Percentiles rank a stretch among this genome's conserved stretches.
phyloP scores from a whole-genome alignment of 2,113 vertebrate species.

The Amia ocellicauda region DNA sequence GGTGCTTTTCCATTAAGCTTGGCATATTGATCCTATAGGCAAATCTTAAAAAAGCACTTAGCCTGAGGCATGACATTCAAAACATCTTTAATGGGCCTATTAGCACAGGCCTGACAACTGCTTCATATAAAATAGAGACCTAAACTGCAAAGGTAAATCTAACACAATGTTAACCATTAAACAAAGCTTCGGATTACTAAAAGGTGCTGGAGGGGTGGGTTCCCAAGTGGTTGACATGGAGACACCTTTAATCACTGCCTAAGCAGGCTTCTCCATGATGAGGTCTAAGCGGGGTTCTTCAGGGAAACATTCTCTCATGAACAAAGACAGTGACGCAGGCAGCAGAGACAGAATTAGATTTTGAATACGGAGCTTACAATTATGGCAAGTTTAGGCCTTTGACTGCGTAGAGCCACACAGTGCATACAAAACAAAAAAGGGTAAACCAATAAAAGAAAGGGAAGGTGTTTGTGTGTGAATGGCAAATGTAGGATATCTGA shows the following conservation, averaged over 20 bases:
- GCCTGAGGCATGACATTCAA: background rate
- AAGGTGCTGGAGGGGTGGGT: background rate
- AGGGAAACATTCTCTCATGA: constrained; percentile 9
- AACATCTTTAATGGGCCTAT: background rate
- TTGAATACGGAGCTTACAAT: constrained; percentile 9
- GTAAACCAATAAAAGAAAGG: constrained; percentile 5
- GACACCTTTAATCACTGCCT: background rate
- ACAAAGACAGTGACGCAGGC: constrained; percentile 23
- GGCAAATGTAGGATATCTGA: constrained; percentile 14
- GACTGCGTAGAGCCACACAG: constrained; percentile 16
- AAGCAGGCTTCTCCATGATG: background rate
- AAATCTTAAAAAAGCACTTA: background rate
- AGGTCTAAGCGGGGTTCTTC: constrained; percentile 5
- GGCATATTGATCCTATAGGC: background rate
- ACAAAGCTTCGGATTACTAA: background rate
- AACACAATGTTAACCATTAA: background rate
- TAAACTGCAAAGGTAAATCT: background rate
- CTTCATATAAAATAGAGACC: background rate
- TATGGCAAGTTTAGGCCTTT: constrained; percentile 24
- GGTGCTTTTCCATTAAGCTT: background rate
- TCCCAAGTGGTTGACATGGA: background rate
- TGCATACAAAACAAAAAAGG: constrained; percentile 13
- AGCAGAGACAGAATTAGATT: constrained; percentile 28
- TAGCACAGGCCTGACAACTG: background rate
- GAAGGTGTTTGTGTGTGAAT: constrained; percentile 12